phyloP scores from a whole-genome alignment of 2,888 invertebrate genomes.

The Dorcus parallelipipedus region DNA sequence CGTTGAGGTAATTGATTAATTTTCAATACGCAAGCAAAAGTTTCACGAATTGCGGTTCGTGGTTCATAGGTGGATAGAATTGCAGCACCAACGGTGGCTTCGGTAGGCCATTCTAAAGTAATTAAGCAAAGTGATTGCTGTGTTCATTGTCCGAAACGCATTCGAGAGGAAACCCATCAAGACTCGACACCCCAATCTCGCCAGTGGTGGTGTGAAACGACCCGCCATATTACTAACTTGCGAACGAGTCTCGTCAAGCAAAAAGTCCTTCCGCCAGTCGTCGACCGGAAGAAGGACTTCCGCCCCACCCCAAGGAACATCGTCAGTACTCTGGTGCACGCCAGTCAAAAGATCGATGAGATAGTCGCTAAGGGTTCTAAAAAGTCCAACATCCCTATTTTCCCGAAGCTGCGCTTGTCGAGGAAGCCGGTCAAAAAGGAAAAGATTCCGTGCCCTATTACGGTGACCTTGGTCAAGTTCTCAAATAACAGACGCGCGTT shows the following conservation, averaged over 20 bases:
- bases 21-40: too few relatives aligned
- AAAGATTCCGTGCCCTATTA: conserved; percentile 37
- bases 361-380: conserved; percentile 35
- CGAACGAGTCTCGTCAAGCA: conserved; percentile 38
- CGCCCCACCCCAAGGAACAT: conserved; percentile 30
- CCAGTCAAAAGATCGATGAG: conserved; percentile 39
- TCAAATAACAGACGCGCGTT: conserved; percentile 6
- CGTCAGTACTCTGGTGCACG: conserved; percentile 26
- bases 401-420: conserved; percentile 42
- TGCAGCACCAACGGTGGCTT: conserved; percentile 65
- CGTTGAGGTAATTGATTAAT: conserved; percentile 33
- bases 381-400: conserved; percentile 36
- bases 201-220: conserved; percentile 46
- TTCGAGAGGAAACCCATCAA: conserved; percentile 31
- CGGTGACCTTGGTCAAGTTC: conserved; percentile 38
- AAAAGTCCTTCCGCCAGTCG: conserved; percentile 35
- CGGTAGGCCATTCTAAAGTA: conserved; percentile 51
- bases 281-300: conserved; percentile 20
- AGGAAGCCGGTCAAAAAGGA: conserved; percentile 50
- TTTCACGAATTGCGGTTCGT: too few relatives aligned
- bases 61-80: conserved; percentile 58
- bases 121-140: not conserved
- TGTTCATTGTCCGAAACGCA: conserved; percentile 28
- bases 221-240: conserved; percentile 41
- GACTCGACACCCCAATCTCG: conserved; percentile 40